Evolutionary conservation across 1,140 invertebrate species (phyloP).

Genomic region (Rhagoletis zephyria): DNA sequence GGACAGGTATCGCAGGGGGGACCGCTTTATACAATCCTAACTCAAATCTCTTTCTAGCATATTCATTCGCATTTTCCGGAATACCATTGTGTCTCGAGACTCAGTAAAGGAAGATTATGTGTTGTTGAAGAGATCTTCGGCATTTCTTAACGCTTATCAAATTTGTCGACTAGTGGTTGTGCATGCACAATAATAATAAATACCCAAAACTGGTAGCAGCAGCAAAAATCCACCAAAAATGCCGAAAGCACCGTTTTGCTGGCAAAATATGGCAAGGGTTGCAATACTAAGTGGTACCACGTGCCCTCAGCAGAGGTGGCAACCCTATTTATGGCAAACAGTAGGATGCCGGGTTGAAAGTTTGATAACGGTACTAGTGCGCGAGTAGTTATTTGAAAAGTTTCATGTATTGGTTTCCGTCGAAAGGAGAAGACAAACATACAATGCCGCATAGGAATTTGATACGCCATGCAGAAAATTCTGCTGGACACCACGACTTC

Average conservation of each 20-base stretch:
- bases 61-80: too few species aligned
- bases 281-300: not conserved
- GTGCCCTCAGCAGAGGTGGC: not conserved
- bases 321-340: not conserved
- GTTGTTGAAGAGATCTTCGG: too few species aligned
- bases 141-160: too few species aligned
- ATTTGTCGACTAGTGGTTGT: too few species aligned
- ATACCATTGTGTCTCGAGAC: too few species aligned
- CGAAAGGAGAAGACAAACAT: not conserved
- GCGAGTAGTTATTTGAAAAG: not conserved
- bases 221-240: not conserved
- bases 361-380: constrained; percentile 25
- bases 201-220: not conserved
- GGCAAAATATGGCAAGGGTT: not conserved
- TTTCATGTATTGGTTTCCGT: not conserved
- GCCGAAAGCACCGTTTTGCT: not conserved
- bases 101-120: too few species aligned
- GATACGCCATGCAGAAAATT: not conserved
- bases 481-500: not conserved
- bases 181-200: too few species aligned
- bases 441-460: not conserved
- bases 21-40: too few species aligned
- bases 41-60: too few species aligned
- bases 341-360: not conserved
- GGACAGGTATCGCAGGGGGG: too few species aligned